phyloP scores from a whole-genome alignment of 2,797 vertebrate genomes.

The Aldrovandia affinis region DNA sequence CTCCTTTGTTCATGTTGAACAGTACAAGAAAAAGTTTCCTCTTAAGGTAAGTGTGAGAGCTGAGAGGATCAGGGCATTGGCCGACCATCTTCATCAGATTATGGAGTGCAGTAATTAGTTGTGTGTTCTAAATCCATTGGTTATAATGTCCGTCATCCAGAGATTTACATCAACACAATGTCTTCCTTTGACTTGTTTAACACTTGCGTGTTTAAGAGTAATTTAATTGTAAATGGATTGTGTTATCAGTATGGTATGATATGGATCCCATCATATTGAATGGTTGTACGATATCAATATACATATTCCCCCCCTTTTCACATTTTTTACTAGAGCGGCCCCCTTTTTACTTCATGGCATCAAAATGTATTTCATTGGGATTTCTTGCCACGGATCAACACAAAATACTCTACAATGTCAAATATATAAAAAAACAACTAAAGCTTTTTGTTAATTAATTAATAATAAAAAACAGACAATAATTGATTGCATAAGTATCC shows the following conservation, averaged over 20 bases:
- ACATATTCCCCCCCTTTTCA: no score
- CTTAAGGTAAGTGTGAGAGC: conserved; percentile 74
- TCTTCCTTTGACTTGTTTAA: background rate
- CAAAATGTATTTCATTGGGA: no score
- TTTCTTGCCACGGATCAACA: no score
- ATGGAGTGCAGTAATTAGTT: background rate
- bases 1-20: conserved; percentile 99
- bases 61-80: background rate
- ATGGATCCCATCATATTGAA: background rate
- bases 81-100: background rate
- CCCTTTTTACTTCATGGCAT: no score
- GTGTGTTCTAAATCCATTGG: background rate
- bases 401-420: no score
- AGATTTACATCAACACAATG: background rate
- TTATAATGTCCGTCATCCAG: background rate
- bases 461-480: no score
- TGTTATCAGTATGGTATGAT: background rate
- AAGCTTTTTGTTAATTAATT: no score
- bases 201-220: background rate
- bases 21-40: conserved; percentile 99
- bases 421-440: no score
- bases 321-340: no score
- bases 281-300: no score
- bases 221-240: background rate
- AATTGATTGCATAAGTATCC: no score